phyloP scores from a whole-genome alignment of 2,888 invertebrate species.

The Scelioninae gen. 2 region DNA sequence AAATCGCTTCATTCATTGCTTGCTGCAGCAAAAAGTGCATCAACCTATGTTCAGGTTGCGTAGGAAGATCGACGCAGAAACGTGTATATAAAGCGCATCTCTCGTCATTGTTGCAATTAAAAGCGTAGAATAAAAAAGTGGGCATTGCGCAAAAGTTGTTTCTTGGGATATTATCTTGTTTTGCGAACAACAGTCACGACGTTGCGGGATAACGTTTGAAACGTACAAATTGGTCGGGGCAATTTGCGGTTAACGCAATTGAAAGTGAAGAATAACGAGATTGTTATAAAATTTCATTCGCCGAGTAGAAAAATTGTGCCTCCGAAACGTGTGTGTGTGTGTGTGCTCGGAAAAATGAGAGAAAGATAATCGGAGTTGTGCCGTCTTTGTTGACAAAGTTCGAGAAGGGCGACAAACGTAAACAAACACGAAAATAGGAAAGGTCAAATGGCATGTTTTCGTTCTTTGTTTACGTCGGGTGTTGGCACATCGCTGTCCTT shows the following conservation, averaged over 20 bases:
- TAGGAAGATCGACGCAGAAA: slow-evolving; percentile 32
- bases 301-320: no score
- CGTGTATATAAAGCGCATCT: slow-evolving; percentile 9
- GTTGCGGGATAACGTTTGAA: neutral
- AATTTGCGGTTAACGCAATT: slow-evolving; percentile 2
- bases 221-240: neutral
- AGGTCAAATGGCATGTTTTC: no score
- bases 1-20: slow-evolving; percentile 42
- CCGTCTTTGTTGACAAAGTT: no score
- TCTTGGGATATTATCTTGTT: neutral
- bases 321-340: no score
- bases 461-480: no score
- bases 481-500: no score
- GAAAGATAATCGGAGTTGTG: no score
- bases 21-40: slow-evolving; percentile 34
- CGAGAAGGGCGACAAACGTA: no score
- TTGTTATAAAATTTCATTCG: no score
- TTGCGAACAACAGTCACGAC: neutral
- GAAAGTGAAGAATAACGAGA: neutral
- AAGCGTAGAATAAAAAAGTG: neutral
- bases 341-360: no score
- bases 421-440: no score
- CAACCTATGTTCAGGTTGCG: slow-evolving; percentile 33
- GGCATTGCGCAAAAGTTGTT: neutral
- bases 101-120: slow-evolving; percentile 5